These are phyloP conservation scores for Lasius platythorax DNA, from an alignment of 2,888 invertebrate species.

Conservation along the genomic window DNA sequence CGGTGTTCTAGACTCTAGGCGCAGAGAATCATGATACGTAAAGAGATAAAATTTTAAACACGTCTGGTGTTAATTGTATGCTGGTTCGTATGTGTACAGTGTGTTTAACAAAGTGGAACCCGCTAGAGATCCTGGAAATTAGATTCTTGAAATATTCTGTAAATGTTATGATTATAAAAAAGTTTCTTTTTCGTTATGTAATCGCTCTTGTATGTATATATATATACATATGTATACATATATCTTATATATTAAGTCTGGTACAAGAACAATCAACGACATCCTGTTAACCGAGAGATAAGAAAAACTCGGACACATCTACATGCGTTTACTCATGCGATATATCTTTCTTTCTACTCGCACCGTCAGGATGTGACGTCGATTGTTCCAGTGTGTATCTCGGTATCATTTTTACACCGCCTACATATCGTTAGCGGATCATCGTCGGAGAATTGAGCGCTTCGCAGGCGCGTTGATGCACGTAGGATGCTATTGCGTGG, in stretches of 20 bases:
- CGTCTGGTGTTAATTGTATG: neutral
- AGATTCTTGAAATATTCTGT: neutral
- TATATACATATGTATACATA: neutral
- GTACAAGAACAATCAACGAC: neutral
- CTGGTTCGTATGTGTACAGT: too few species aligned
- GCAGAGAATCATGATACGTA: neutral
- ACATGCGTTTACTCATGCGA: neutral
- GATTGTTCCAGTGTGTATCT: neutral
- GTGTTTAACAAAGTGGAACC: neutral
- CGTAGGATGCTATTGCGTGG: conserved; percentile 50
- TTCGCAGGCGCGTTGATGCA: conserved; percentile 17
- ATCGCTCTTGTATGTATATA: too few species aligned
- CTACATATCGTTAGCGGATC: conserved; percentile 33
- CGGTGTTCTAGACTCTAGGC: neutral
- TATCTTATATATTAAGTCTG: neutral
- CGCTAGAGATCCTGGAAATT: neutral
- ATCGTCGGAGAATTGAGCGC: conserved; percentile 26
- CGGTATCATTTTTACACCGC: conserved; percentile 10
- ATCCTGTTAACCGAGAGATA: conserved; percentile 7
- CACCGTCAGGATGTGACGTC: conserved; percentile 6
- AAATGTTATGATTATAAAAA: neutral
- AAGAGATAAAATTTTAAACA: conserved; percentile 17
- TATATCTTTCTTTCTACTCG: neutral
- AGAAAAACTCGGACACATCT: neutral
- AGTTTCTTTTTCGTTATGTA: neutral